Evolutionary conservation across 2,113 vertebrate genomes (phyloP).

Genomic region (Axis porcinus): DNA sequence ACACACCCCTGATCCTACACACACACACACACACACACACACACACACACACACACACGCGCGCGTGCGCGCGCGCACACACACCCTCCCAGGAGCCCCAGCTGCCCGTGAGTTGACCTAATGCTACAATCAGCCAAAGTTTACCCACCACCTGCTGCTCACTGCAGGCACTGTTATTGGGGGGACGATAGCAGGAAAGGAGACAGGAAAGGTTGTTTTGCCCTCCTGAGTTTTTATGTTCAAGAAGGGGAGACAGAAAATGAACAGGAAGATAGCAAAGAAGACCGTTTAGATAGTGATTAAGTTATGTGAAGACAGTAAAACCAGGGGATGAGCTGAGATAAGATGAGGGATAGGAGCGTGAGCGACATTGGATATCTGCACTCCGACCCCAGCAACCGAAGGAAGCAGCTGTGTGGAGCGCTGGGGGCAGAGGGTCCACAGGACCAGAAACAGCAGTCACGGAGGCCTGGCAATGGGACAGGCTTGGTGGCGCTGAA

Average conservation of each 20-base stretch:
- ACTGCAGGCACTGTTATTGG: neutral
- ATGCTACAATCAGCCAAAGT: too few relatives aligned
- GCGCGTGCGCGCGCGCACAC: too few relatives aligned
- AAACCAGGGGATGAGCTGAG: neutral
- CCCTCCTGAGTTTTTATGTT: neutral
- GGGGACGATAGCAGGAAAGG: too few relatives aligned
- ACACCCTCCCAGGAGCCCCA: neutral
- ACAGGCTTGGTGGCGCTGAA: rapidly evolving
- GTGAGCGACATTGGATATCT: neutral
- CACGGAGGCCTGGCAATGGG: neutral
- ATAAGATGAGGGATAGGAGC: neutral
- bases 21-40: neutral
- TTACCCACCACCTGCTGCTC: neutral
- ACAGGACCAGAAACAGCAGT: neutral
- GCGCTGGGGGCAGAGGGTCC: neutral
- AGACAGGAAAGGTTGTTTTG: neutral
- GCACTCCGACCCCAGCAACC: neutral
- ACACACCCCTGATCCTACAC: neutral
- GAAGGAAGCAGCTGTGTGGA: neutral
- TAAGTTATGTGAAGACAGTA: neutral
- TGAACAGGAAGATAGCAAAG: neutral
- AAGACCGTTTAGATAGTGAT: neutral
- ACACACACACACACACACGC: neutral
- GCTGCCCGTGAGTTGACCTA: neutral
- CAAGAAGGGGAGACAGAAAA: neutral